Evolutionary conservation across 2,888 invertebrate species (phyloP), one percentile per base, ranked within the genome.

Genomic region (Caenorhabditis drosophilae): DNA sequence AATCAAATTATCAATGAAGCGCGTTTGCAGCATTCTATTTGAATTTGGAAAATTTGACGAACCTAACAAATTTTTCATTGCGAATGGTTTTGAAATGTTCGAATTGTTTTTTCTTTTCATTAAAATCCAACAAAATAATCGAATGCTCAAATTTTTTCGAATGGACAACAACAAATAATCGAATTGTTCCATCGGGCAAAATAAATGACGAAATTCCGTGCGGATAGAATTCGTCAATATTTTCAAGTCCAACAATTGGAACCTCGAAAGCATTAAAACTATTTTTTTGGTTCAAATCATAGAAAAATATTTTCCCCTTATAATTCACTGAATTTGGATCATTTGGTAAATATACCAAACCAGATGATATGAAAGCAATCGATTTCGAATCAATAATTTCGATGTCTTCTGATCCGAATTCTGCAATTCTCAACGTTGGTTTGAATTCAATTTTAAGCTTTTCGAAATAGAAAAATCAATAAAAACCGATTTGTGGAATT

Each of bases 331-430:
- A 49, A 3, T 25, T 18, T 11, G 51, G 41, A 1, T 36, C 11
- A 2, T 59, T 36, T 12, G 56, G 51, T 16, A 75, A 55, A 31
- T 73, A 74, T 18, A 64, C 57, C 16, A 75, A 16, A 25, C 73
- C 76, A 11, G 73, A 73, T n/a, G 72, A 63, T 46, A 74, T 61
- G 56, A 76, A 76, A 1, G 66, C 76, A 1, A 73, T 42, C 12
- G 62, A 47, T 35, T 55, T 48, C 1, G 44, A 27, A n/a, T 63
- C 66, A n/a, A 76, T 47, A 4, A 73, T 22, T 18, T 50, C 72
- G 23, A 76, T 58, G 35, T 76, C 76, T 52, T 76, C 76, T 0
- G 72, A 63, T 34, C 76, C 76, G n/a, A 72, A 44, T n/a, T 48
- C 68, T 75, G 55, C 38, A 68, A 26, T 23, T 12, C 7, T 40